Conservation (phyloP, 2,113 vertebrate genomes). For the Uropsilus gracilis region DNA sequence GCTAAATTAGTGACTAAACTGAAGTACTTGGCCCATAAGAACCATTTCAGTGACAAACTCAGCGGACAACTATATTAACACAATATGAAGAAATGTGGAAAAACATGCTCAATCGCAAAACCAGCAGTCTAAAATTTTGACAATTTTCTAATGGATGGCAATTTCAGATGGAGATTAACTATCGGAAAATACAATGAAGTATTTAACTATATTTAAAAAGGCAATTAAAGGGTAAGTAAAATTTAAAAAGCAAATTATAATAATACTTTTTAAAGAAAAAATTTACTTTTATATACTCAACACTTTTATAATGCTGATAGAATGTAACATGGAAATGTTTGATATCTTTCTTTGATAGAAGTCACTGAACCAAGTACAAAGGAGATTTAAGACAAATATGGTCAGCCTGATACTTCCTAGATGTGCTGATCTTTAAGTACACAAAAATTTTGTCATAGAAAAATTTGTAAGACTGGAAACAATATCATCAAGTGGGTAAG, state of each 20-base stretch:
- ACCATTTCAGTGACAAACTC: background rate
- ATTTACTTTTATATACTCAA: background rate
- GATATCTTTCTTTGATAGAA: background rate
- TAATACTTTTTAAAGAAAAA: background rate
- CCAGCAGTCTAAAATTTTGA: background rate
- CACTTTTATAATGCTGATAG: background rate
- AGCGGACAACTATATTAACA: background rate
- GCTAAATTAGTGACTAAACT: background rate
- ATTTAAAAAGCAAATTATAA: background rate
- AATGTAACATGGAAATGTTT: constrained; percentile 5
- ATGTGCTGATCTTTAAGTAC: background rate
- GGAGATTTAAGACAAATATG: constrained; percentile 6
- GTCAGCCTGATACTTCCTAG: background rate
- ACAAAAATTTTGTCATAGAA: background rate
- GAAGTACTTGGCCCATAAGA: background rate
- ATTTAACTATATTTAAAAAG: too few species aligned
- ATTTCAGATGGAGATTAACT: background rate
- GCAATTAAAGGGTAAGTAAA: background rate
- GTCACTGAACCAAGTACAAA: background rate
- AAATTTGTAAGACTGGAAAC: background rate
- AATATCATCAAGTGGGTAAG: background rate
- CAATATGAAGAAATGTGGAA: background rate
- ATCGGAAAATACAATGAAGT: background rate
- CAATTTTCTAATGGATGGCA: background rate
- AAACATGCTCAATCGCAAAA: background rate